A percentile compares a stretch with the other conserved stretches of the same genome.
phyloP scores from a whole-genome alignment of 1,140 invertebrate genomes.

The Drosophila arawakana region DNA sequence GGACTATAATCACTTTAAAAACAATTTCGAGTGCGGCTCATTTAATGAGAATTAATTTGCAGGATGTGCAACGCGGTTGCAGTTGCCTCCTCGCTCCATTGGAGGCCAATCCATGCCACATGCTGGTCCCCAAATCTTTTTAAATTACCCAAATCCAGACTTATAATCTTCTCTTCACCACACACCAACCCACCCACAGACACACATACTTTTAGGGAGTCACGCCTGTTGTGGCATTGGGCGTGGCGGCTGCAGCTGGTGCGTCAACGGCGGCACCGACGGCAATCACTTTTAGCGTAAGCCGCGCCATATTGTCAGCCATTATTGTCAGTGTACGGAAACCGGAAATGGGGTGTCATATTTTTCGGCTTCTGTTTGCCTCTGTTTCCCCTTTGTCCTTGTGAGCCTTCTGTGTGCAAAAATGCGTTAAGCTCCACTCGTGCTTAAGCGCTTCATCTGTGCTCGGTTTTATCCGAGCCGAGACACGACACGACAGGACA shows the following conservation, averaged over 20 bases:
- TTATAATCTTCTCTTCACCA: conserved; percentile 61
- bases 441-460: conserved; percentile 59
- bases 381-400: not conserved
- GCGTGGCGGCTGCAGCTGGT: not conserved
- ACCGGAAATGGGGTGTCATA: conserved; percentile 77
- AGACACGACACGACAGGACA: not conserved
- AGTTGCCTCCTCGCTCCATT: not conserved
- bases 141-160: conserved; percentile 77
- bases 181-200: conserved; percentile 13
- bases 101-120: not conserved
- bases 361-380: conserved; percentile 55
- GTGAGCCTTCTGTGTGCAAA: conserved; percentile 41
- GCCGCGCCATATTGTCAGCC: conserved; percentile 76
- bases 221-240: conserved; percentile 8
- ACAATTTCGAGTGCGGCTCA: conserved; percentile 71
- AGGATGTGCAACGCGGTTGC: conserved; percentile 43
- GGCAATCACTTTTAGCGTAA: conserved; percentile 76
- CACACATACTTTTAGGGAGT: conserved; percentile 22
- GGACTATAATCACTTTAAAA: conserved; percentile 70
- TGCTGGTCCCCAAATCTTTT: conserved; percentile 40
- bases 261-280: conserved; percentile 3
- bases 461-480: conserved; percentile 42
- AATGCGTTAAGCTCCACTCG: conserved; percentile 71
- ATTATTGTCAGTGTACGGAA: conserved; percentile 73
- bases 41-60: conserved; percentile 76